These are phyloP conservation scores for Marisa cornuarietis DNA, from an alignment of 1,140 invertebrate species.

Conservation along the genomic window DNA sequence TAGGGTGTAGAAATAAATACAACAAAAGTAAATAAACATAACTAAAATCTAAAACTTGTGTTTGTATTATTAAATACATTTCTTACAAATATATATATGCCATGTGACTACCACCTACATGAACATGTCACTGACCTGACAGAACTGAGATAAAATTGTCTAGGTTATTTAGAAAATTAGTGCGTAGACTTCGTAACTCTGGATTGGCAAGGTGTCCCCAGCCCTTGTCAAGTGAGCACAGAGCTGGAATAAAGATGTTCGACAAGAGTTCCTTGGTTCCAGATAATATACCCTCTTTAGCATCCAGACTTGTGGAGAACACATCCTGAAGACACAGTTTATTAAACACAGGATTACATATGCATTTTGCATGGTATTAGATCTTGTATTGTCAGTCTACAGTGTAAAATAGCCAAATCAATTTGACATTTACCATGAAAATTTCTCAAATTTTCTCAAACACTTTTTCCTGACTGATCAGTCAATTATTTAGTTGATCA, in stretches of 20 bases:
- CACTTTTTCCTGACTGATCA: too few relatives aligned
- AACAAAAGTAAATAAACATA: background rate
- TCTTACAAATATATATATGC: background rate
- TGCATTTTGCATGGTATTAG: too few relatives aligned
- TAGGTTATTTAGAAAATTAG: conserved; percentile 62
- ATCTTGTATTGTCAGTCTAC: too few relatives aligned
- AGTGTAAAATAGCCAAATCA: too few relatives aligned
- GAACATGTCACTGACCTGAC: conserved; percentile 42
- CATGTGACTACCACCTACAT: too few relatives aligned
- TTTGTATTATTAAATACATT: conserved; percentile 26
- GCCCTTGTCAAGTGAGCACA: conserved; percentile 59
- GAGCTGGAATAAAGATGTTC: conserved; percentile 78
- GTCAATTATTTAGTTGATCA: too few relatives aligned
- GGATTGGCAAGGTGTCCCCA: conserved; percentile 67
- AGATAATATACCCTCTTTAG: conserved; percentile 76
- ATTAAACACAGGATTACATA: too few relatives aligned
- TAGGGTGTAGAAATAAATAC: background rate
- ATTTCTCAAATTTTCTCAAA: too few relatives aligned
- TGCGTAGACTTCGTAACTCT: conserved; percentile 67
- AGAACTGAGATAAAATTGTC: conserved; percentile 64
- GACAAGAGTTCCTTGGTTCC: conserved; percentile 87
- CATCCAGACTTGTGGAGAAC: conserved; percentile 85
- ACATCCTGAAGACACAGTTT: conserved; percentile 66
- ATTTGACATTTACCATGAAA: too few relatives aligned
- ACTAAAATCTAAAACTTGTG: background rate